These are phyloP conservation scores for Microplitis demolitor DNA, from an alignment of 1,140 invertebrate genomes.

Conservation along the genomic window DNA sequence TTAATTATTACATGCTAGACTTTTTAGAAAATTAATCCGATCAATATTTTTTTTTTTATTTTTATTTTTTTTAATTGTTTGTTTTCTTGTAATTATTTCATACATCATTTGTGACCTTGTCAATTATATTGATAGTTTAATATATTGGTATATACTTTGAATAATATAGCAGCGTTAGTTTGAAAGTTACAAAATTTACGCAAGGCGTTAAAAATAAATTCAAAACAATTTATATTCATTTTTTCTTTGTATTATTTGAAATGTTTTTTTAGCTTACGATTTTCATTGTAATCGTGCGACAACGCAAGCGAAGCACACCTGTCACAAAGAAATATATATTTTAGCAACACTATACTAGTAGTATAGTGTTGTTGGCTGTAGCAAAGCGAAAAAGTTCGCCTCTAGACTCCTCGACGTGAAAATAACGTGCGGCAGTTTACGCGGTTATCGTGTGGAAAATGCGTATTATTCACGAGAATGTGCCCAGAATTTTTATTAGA, in stretches of 20 bases:
- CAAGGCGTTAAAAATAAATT: too few relatives aligned
- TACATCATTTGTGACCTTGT: too few relatives aligned
- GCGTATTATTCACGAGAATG: neutral
- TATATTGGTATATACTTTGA: too few relatives aligned
- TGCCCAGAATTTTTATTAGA: neutral
- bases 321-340: slow-evolving; percentile 11
- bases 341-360: neutral
- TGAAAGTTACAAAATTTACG: too few relatives aligned
- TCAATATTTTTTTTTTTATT: neutral
- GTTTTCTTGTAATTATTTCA: neutral
- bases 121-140: too few relatives aligned
- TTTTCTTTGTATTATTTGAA: neutral
- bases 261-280: neutral
- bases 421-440: slow-evolving; percentile 6
- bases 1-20: too few relatives aligned
- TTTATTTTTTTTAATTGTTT: neutral
- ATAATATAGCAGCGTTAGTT: too few relatives aligned
- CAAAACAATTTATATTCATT: too few relatives aligned
- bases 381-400: neutral
- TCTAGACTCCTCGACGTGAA: neutral
- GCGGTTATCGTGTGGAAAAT: neutral
- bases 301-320: slow-evolving; percentile 6
- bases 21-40: too few relatives aligned
- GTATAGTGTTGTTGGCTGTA: neutral
- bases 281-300: neutral